phyloP scores from a whole-genome alignment of 2,797 vertebrate species.

The Coreius guichenoti region DNA sequence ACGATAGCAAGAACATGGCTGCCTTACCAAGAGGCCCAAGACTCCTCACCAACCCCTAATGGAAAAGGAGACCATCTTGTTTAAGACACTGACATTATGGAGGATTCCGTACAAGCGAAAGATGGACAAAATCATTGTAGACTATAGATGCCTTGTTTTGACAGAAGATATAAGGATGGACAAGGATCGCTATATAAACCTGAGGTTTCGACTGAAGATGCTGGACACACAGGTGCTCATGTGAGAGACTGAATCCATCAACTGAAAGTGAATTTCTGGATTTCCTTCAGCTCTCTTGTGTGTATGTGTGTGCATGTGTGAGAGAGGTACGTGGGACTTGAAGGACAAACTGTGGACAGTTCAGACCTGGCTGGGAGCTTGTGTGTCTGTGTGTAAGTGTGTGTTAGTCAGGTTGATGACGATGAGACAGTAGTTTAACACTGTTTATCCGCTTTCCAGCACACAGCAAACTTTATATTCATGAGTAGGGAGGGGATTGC shows the following conservation, averaged over 20 bases:
- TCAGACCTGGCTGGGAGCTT: neutral
- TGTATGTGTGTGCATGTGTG: constrained; percentile 40
- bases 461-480: constrained; percentile 57
- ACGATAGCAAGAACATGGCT: constrained; percentile 85
- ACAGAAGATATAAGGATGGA: constrained; percentile 21
- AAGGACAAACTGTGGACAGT: constrained; percentile 17
- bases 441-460: constrained; percentile 39
- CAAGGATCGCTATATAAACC: constrained; percentile 17
- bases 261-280: constrained; percentile 49
- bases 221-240: constrained; percentile 51
- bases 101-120: constrained; percentile 13
- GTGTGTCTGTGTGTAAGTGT: constrained; percentile 13
- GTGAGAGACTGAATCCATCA: constrained; percentile 32
- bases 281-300: constrained; percentile 51
- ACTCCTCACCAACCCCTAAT: constrained; percentile 61
- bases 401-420: constrained; percentile 52
- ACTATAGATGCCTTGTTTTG: constrained; percentile 10
- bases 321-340: neutral
- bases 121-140: constrained; percentile 31
- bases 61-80: constrained; percentile 69
- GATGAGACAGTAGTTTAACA: constrained; percentile 55
- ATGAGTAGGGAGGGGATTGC: constrained; percentile 51
- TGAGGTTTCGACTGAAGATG: constrained; percentile 8
- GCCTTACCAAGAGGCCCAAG: constrained; percentile 65
- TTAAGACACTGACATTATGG: constrained; percentile 48